Evolutionary conservation across 2,113 vertebrate species (phyloP).

Genomic region (Oncorhynchus keta): DNA sequence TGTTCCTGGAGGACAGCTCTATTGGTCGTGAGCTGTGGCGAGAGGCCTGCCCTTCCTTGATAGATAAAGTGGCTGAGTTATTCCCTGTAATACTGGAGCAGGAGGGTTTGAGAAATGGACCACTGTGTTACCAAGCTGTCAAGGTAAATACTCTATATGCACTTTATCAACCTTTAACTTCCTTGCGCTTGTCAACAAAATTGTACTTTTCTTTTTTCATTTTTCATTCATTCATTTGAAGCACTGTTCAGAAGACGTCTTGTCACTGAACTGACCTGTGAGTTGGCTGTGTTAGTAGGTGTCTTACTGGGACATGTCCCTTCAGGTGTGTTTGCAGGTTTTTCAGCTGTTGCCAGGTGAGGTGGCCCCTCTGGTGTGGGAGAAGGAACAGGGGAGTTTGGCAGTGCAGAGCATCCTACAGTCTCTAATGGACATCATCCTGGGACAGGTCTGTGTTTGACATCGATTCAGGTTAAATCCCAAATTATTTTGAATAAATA

Average conservation of each 20-base stretch:
- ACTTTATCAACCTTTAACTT: not conserved
- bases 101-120: constrained; percentile 45
- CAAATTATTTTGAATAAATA: too few relatives aligned
- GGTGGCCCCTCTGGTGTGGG: constrained; percentile 73
- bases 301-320: constrained; percentile 9
- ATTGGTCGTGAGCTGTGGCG: constrained; percentile 72
- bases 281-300: not conserved
- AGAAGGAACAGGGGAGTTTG: not conserved
- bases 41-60: constrained; percentile 54
- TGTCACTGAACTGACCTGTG: not conserved
- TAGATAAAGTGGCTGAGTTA: constrained; percentile 65
- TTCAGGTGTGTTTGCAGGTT: constrained; percentile 84
- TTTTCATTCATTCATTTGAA: not conserved
- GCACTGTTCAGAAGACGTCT: not conserved
- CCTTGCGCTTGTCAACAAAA: not conserved
- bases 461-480: not conserved
- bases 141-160: constrained; percentile 70
- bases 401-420: constrained; percentile 72
- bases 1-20: constrained; percentile 82
- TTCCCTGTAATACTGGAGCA: constrained; percentile 65
- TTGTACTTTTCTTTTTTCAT: not conserved
- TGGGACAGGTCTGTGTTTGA: constrained; percentile 72
- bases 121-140: constrained; percentile 69
- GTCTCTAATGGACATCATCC: constrained; percentile 73
- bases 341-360: constrained; percentile 78